These are phyloP conservation scores for Callithrix jacchus DNA, from an alignment of 2,113 vertebrate species.

Conservation along the genomic window DNA sequence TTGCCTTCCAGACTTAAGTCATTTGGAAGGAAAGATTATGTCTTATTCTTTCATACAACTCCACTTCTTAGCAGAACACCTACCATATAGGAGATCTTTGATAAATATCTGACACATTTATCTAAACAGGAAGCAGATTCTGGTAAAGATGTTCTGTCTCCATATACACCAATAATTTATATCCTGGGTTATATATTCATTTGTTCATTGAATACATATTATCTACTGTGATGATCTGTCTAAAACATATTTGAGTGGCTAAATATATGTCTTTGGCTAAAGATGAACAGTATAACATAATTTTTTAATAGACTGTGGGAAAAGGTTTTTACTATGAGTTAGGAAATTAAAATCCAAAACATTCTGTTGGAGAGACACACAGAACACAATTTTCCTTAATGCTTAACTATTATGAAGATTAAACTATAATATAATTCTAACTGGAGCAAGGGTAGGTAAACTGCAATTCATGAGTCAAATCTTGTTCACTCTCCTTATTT, in stretches of 20 bases:
- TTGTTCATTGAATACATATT: neutral
- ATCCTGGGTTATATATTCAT: conserved; percentile 2
- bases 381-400: neutral
- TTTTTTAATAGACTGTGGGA: neutral
- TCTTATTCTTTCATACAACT: neutral
- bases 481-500: neutral
- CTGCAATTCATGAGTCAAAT: neutral
- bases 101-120: neutral
- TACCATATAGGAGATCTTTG: neutral
- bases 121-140: neutral
- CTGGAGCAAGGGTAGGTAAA: neutral
- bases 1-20: neutral
- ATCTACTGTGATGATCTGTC: neutral
- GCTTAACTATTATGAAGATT: neutral
- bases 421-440: neutral
- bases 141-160: neutral
- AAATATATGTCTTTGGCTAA: neutral
- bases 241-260: conserved; percentile 3
- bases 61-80: neutral
- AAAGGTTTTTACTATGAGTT: neutral
- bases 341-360: neutral
- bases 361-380: neutral
- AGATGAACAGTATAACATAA: neutral
- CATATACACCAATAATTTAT: neutral
- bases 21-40: neutral